Base-by-base conservation (phyloP, 2,797 vertebrate genomes). In the Florisuga fusca region DNA sequence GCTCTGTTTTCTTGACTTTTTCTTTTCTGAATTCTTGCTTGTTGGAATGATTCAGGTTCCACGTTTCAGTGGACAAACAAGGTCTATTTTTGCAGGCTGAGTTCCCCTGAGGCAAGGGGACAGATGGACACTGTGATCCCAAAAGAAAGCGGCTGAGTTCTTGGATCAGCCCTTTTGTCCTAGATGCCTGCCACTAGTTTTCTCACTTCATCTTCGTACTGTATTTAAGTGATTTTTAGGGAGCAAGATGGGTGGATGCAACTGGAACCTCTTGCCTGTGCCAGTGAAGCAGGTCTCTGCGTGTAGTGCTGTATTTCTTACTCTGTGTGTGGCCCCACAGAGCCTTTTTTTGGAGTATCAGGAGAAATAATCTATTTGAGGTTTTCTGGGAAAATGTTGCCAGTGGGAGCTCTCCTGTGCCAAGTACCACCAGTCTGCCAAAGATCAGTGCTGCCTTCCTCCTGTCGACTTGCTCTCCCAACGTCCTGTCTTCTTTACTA, bases 91-190 rank as follows among this genome's bases (percentile, higher is more conserved):
- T 90, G 55, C 66, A 57, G 58, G 66, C 57, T 67, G 21, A 50
- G 55, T 94, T 92, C 83, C 85, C 89, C 72, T 78, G 75, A 95
- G 91, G 83, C 94, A 87, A 96, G 82, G 66, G 89, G 91, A 91
- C 93, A 97, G 94, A 95, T 95, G 95, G 94, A 84, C 85, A n/a
- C 57, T 55, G 77, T 5, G 21, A 83, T 95, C 91, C 93, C 67
- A 69, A 75, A 93, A 80, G 94, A 89, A 94, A 80, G 71, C 83
- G 89, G 91, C 77, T 73, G 93, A 92, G 64, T 58, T 92, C 77
- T 93, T 92, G 58, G 90, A 91, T 93, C 85, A 79, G 76, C 34
- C 61, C 41, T 81, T 73, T 84, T 90, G 85, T 91, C 75, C 91
- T 95, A 73, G 62, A 78, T 90, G 85, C 41, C 38, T 25, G 43